phyloP scores from a whole-genome alignment of 2,888 invertebrate genomes.

The Creontiades dilutus region DNA sequence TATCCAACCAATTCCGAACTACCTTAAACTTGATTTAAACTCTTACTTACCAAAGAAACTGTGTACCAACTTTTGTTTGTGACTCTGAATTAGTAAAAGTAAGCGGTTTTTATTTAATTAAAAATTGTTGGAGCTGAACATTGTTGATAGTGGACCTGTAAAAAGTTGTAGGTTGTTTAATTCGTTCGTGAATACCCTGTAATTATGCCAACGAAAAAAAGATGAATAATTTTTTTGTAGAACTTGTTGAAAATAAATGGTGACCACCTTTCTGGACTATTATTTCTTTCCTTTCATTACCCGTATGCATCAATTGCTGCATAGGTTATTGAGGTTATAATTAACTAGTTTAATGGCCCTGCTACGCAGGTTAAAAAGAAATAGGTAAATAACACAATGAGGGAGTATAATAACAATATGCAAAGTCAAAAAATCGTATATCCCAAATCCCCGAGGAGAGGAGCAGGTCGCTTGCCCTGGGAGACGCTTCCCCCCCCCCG shows the following conservation, averaged over 20 bases:
- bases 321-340: too few species aligned
- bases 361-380: too few species aligned
- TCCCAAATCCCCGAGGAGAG: too few species aligned
- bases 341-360: too few species aligned
- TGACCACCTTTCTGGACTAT: slow-evolving; percentile 49
- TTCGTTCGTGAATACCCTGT: slow-evolving; percentile 46
- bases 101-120: neutral
- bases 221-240: slow-evolving; percentile 56
- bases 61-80: slow-evolving; percentile 29
- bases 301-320: too few species aligned
- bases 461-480: too few species aligned
- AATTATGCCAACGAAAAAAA: slow-evolving; percentile 57
- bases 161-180: slow-evolving; percentile 53
- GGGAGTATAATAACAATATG: too few species aligned
- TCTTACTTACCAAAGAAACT: slow-evolving; percentile 38
- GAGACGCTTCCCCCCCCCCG: too few species aligned
- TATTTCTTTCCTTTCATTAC: neutral
- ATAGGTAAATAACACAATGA: too few species aligned
- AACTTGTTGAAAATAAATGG: slow-evolving; percentile 56
- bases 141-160: slow-evolving; percentile 29
- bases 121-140: neutral
- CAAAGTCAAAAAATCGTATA: too few species aligned
- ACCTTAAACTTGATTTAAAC: neutral
- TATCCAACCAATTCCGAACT: neutral
- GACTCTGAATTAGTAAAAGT: neutral